Evolutionary conservation across 2,888 invertebrate species (phyloP).

Genomic region (Seira sanloemensis): DNA sequence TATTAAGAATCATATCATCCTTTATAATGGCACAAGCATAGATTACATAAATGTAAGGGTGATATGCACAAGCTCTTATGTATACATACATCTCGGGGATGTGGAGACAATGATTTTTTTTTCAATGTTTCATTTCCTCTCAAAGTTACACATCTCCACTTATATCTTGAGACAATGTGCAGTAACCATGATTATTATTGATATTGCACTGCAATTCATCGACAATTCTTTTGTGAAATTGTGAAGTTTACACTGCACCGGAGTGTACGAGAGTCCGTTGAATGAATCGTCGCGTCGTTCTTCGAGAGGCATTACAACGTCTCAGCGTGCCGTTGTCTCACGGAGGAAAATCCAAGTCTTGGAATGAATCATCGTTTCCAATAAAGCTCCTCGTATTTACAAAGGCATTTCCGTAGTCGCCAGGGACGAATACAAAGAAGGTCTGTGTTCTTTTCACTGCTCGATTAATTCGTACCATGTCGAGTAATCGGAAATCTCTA

Average conservation of each 20-base stretch:
- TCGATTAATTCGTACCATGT: no score
- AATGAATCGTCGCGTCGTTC: no score
- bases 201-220: conserved; percentile 17
- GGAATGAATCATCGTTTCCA: no score
- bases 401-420: no score
- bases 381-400: neutral
- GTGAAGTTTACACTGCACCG: neutral
- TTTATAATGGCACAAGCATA: neutral
- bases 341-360: no score
- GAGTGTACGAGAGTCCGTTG: neutral
- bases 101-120: neutral
- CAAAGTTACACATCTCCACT: neutral
- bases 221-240: neutral
- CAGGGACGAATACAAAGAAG: no score
- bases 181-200: conserved; percentile 9
- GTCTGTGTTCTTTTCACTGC: no score
- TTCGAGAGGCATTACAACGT: no score
- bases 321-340: no score
- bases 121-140: neutral
- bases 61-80: no score
- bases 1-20: conserved; percentile 28
- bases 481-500: no score
- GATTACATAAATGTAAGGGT: neutral
- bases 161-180: conserved; percentile 5
- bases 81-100: neutral